Evolutionary conservation across 2,113 vertebrate species (phyloP), one percentile per base, ranked within the genome.

Genomic region (Columbina picui): DNA sequence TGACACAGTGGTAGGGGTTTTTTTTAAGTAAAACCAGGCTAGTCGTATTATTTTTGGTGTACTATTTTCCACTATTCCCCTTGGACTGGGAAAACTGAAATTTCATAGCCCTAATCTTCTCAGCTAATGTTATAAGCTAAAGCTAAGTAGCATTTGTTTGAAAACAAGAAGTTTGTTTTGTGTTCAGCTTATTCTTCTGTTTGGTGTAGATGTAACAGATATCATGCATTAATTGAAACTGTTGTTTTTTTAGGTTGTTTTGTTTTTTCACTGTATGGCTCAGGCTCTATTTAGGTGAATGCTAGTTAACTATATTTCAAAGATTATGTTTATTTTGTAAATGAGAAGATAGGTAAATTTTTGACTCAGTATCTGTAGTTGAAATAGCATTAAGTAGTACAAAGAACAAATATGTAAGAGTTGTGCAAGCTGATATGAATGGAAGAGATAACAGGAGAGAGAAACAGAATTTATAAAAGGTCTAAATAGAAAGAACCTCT

Each of bases 1-100:
- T 97, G 94, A 97, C 88, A 93, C 34, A 59, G 50, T 80, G 78
- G 95, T 97, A 76, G 93, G 41, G 91, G 14, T 91, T 76, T 90
- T 87, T 96, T 94, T 92, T 73, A 84, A 95, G 77, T 90, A 97
- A 97, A 96, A 84, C 50, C 45, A 90, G 82, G 34, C 85, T 88
- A 36, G 55, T 56, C 96, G 96, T 96, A 82, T 97, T 96, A 94
- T 94, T 96, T 97, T 57, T 63, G 94, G 45, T 93, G 80, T 73
- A 56, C 64, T 96, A 30, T 90, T 96, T 97, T 90, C 83, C 71
- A 64, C 57, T 97, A 56, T 94, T 95, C 90, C 81, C 18, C 2
- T 20, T 83, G 65, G 94, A 91, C 64, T 89, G 50, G 53, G 87
- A 84, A 97, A 95, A 96, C 49, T 76, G 92, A 94, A 85, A 95